Base-by-base conservation (phyloP, 2,797 vertebrate genomes). In the Gymnodraco acuticeps region DNA sequence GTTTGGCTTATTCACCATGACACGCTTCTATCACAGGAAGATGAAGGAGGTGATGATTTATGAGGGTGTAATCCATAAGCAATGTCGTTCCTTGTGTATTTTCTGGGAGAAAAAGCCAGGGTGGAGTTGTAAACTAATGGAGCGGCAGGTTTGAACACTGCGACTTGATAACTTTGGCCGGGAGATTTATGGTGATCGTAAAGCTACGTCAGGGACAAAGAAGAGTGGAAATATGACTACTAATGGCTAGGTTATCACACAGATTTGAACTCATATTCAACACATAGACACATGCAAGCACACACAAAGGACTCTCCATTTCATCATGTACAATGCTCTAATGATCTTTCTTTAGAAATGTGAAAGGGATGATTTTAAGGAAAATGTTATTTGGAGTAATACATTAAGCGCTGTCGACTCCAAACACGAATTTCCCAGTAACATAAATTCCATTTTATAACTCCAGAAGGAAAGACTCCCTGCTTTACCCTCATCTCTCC, bases 401-500 rank as follows among this genome's bases (percentile, higher is more conserved):
- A 91, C 93, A 96, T 96, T 95, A 95, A 96, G 95, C 87, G 89
- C 93, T 90, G 92, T 92, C 89, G 92, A 96, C 93, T 95, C 87
- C 89, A 95, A 94, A 94, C 94, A 95, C 87, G 91, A 95, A 96
- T 95, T 95, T 75, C 84, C 83, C 74, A 64, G 70, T 74, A 91
- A 96, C 96, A 97, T 97, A 96, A 95, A 96, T 96, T 95, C 88
- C 93, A 95, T 96, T 95, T 93, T 96, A 96, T 95, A 96, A 95
- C 95, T 87, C 95, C 93, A 91, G 85, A 94, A 96, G 95, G 95
- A 95, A 93, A 94, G 95, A 94, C 94, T 92, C 88, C 82, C 87
- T 73, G 80, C 89, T 94, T 95, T 95, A 92, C 78, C 64, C 83
- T 86, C 85, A 77, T 80, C 78, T 73, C 79, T 61, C 55, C 42